phyloP scores from a whole-genome alignment of 2,113 vertebrate species.

The Ictalurus furcatus region DNA sequence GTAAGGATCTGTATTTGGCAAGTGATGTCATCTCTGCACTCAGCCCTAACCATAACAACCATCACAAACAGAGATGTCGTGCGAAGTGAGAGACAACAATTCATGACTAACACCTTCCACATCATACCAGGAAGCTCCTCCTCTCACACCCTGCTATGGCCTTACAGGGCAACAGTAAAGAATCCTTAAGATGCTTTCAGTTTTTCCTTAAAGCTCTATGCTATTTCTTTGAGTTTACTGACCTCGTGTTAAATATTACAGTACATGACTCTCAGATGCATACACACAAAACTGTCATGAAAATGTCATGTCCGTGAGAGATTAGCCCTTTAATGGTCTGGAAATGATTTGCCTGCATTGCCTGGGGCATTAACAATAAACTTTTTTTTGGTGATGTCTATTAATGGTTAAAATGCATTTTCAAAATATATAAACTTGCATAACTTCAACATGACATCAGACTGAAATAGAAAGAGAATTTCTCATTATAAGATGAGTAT shows the following conservation, averaged over 20 bases:
- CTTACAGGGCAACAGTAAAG: conserved; percentile 20
- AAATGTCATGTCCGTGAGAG: neutral
- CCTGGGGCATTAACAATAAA: neutral
- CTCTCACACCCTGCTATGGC: conserved; percentile 19
- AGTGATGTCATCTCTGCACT: conserved; percentile 64
- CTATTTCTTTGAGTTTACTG: neutral
- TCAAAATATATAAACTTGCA: no score
- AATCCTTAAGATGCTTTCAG: neutral
- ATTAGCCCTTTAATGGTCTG: neutral
- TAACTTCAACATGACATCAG: neutral
- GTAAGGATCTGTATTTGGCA: conserved; percentile 57
- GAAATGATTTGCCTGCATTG: neutral
- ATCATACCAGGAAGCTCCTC: conserved; percentile 42
- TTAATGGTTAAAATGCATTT: neutral
- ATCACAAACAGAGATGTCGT: conserved; percentile 54
- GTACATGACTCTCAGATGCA: neutral
- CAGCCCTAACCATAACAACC: conserved; percentile 48
- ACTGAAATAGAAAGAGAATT: neutral
- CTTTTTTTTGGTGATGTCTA: neutral
- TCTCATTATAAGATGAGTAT: neutral
- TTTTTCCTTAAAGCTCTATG: neutral
- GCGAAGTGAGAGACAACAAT: conserved; percentile 22
- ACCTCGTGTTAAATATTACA: neutral
- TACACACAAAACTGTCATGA: neutral
- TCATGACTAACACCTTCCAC: conserved; percentile 37